These are phyloP conservation scores for Noturus placidus DNA, from an alignment of 2,113 vertebrate genomes.

Conservation along the genomic window DNA sequence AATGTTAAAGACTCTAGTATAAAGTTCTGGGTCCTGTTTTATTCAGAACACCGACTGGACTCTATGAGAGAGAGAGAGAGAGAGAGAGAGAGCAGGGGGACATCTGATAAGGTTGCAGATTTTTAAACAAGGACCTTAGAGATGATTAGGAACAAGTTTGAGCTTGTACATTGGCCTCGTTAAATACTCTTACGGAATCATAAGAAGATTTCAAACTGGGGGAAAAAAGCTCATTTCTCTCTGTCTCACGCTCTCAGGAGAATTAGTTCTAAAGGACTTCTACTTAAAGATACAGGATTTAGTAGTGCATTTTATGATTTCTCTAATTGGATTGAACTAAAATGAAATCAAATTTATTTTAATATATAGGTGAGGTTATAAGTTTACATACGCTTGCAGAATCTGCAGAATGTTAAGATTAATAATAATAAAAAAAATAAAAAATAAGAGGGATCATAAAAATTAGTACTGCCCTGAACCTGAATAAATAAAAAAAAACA, in stretches of 20 bases:
- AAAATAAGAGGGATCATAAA: too few species aligned
- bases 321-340: not conserved
- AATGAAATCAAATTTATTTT: not conserved
- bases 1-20: constrained; percentile 26
- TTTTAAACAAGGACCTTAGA: not conserved
- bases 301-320: not conserved
- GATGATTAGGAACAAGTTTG: constrained; percentile 13
- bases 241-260: not conserved
- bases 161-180: not conserved
- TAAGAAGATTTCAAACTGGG: not conserved
- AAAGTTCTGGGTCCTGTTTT: not conserved
- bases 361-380: not conserved
- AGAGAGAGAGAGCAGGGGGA: not conserved
- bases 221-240: not conserved
- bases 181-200: not conserved
- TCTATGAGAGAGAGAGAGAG: not conserved
- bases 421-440: too few species aligned
- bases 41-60: not conserved
- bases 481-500: too few species aligned
- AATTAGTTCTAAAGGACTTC: too few species aligned
- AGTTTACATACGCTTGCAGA: too few species aligned
- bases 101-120: not conserved
- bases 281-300: not conserved
- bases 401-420: too few species aligned
- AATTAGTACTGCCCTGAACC: too few species aligned